phyloP scores from a whole-genome alignment of 2,113 vertebrate genomes.

The Mustelus asterias region DNA sequence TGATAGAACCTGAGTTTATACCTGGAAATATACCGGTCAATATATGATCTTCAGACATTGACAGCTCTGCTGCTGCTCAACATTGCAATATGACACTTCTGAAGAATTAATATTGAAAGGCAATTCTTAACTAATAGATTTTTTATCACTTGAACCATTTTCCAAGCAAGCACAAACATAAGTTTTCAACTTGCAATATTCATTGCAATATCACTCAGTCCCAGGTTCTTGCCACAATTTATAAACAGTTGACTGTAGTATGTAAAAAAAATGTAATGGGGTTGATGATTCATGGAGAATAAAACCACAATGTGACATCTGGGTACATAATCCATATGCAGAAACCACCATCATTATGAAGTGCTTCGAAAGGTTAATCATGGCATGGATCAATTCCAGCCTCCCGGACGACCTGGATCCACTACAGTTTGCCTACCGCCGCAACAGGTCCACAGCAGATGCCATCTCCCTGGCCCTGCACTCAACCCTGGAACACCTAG shows the following conservation, averaged over 20 bases:
- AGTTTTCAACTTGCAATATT: neutral
- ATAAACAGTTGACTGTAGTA: neutral
- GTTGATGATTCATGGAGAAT: neutral
- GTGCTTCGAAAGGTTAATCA: no score
- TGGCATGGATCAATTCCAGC: no score
- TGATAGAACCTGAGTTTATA: neutral
- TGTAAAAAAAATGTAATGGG: neutral
- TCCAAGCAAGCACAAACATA: neutral
- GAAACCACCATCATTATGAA: neutral
- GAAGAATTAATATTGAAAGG: neutral
- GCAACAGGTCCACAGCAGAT: no score
- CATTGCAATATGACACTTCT: neutral
- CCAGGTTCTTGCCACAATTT: neutral
- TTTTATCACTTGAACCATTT: neutral
- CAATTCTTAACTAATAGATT: neutral
- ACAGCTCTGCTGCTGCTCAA: neutral
- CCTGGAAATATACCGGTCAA: neutral
- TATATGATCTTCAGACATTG: neutral
- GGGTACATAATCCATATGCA: neutral
- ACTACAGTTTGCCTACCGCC: no score
- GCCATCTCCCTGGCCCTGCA: no score
- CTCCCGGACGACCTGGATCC: no score
- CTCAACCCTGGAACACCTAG: no score
- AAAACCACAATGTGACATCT: neutral
- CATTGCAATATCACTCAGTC: neutral